These are phyloP conservation scores for Philopedon plagiatum DNA, from an alignment of 2,888 invertebrate genomes.

Conservation along the genomic window DNA sequence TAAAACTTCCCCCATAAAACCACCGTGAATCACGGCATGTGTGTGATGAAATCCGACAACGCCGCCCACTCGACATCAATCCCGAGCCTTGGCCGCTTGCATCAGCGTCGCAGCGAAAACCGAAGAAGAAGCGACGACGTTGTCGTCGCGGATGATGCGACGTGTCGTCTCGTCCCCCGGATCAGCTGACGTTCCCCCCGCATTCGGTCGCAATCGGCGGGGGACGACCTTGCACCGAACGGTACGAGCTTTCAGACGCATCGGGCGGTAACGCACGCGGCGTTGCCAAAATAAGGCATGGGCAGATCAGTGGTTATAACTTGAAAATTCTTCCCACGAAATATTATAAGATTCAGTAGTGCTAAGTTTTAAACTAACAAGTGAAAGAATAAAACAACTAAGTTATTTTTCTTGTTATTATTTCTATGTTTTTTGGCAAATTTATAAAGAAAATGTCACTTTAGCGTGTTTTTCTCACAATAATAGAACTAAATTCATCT, in stretches of 20 bases:
- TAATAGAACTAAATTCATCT: too few relatives aligned
- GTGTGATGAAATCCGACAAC: conserved; percentile 10
- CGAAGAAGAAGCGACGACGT: conserved; percentile 30
- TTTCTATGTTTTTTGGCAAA: too few relatives aligned
- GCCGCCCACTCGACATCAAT: not conserved
- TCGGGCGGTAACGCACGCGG: conserved; percentile 28
- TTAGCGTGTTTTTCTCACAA: too few relatives aligned
- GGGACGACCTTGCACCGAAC: conserved; percentile 42
- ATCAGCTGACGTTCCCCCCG: conserved; percentile 41
- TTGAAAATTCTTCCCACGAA: too few relatives aligned
- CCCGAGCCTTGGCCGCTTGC: conserved; percentile 12
- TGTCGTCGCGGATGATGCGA: conserved; percentile 19
- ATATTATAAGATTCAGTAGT: too few relatives aligned
- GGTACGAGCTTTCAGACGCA: conserved; percentile 21
- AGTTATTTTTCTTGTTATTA: too few relatives aligned
- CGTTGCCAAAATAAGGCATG: conserved; percentile 28
- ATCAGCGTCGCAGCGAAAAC: conserved; percentile 14
- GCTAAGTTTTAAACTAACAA: too few relatives aligned
- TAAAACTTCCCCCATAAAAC: too few relatives aligned
- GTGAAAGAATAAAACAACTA: too few relatives aligned
- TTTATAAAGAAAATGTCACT: too few relatives aligned
- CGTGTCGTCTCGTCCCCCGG: conserved; percentile 28
- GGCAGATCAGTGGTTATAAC: not conserved
- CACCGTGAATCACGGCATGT: not conserved
- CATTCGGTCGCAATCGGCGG: not conserved